Percentiles rank a stretch among this genome's conserved stretches.
Conservation (phyloP, 2,113 vertebrate genomes). For the Elephantulus edwardii region DNA sequence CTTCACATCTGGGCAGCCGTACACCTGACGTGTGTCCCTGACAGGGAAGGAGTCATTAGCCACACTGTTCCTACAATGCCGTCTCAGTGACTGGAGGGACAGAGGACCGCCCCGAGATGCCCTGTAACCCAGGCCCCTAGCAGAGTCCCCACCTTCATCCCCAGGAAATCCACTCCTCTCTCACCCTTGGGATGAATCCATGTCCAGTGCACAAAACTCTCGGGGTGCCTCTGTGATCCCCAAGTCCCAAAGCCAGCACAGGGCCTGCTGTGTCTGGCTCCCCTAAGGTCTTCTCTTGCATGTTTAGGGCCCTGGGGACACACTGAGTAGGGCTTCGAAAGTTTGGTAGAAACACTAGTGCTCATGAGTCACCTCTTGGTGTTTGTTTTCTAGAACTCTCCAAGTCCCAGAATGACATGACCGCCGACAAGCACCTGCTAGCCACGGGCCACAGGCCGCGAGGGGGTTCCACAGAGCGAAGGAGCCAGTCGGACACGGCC, state of each 20-base stretch:
- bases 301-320: background rate
- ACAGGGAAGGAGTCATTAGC: too few relatives aligned
- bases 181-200: background rate
- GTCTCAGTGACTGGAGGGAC: background rate
- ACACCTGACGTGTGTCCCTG: too few relatives aligned
- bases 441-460: slow-evolving; percentile 72
- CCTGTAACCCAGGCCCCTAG: background rate
- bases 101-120: background rate
- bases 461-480: slow-evolving; percentile 77
- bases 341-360: background rate
- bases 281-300: rapidly evolving
- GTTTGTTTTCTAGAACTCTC: slow-evolving; percentile 88
- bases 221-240: rapidly evolving
- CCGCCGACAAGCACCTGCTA: slow-evolving; percentile 82
- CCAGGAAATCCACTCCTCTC: background rate
- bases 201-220: rapidly evolving
- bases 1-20: background rate
- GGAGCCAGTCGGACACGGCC: slow-evolving; percentile 92
- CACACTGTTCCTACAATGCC: background rate
- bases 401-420: slow-evolving; percentile 92
- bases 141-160: background rate
- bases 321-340: background rate
- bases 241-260: rapidly evolving
- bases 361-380: background rate
- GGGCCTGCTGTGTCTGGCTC: rapidly evolving